Base-by-base conservation (phyloP, 2,888 invertebrate species). In the Agonopterix heracliana region DNA sequence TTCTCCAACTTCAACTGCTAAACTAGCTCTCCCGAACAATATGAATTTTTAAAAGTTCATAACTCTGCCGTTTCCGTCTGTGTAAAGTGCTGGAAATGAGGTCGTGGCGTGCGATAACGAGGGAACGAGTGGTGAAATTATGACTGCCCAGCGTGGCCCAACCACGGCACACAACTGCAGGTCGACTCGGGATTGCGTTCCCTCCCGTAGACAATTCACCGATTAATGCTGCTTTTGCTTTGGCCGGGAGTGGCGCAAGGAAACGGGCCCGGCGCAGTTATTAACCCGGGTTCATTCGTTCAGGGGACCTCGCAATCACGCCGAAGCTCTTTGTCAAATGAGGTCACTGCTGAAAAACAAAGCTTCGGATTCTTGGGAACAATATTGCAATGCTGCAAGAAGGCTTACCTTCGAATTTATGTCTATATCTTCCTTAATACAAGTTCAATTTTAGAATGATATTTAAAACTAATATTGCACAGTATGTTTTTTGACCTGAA, bases 81-180 rank as follows among this genome's bases (percentile, higher is more conserved):
- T 69, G 60, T 69, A 68, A 74, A 81, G 77, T 73, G 69, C 66
- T 70, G 67, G 73, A 71, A 84, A 84, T 70, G 78, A 74, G 85
- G 84, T 69, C 82, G 72, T 59, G 68, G 66, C 61, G 68, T 63
- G 76, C 81, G 79, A 82, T 86, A 87, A 84, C 78, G 80, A 84
- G 78, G 75, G 71, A 72, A 72, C 63, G 65, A 74, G 66, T 64
- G 65, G 64, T 66, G 67, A 64, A 74, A 74, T 60, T 60, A 56
- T 54, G 46, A 46, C 46, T 48, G 38, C 10, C 38, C 38, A 38
- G 26, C 26, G 26, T 26, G 26, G 26, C 26, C 26, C 26, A 26
- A 26, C 26, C 26, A 26, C n/a, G 38, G 38, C 38, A 48, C 44
- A 38, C 40, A 44, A 45, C 38, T 54, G 51, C 59, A 51, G 57